These are phyloP conservation scores for Tribolium freemani DNA, from an alignment of 2,888 invertebrate genomes.

Conservation along the genomic window DNA sequence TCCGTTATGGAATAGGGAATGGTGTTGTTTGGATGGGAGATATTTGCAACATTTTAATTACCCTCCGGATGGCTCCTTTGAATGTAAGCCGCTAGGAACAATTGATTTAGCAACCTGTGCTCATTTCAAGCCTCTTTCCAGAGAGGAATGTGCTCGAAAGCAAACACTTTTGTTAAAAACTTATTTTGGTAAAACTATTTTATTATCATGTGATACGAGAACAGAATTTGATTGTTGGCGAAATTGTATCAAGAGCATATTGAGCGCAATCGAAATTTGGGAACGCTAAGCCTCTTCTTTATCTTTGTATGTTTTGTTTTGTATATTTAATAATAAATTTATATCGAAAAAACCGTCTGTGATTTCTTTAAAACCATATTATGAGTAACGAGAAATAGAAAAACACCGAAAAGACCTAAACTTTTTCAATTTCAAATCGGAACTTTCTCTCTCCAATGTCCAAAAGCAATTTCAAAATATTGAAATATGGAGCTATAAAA, in stretches of 20 bases:
- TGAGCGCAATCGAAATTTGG: neutral
- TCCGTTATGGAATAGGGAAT: constrained; percentile 2
- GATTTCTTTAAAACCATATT: no score
- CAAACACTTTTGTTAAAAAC: neutral
- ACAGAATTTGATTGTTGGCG: constrained; percentile 1
- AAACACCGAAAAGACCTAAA: no score
- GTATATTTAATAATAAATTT: neutral
- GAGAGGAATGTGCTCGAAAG: constrained; percentile 3
- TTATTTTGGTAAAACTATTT: neutral
- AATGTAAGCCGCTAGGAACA: neutral
- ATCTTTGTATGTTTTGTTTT: neutral
- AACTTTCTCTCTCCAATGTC: no score
- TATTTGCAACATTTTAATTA: neutral
- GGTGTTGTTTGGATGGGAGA: neutral
- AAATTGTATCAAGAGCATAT: neutral
- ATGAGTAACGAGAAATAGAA: no score
- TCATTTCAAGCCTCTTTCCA: neutral
- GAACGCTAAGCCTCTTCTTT: neutral
- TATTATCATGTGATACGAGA: neutral
- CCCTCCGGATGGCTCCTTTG: neutral
- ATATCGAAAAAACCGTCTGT: no score
- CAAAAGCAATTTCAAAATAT: no score
- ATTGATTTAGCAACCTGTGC: neutral
- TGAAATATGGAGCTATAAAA: no score
- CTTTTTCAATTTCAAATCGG: no score